phyloP scores from a whole-genome alignment of 2,113 vertebrate species.

The Neodontobutis hainanensis region DNA sequence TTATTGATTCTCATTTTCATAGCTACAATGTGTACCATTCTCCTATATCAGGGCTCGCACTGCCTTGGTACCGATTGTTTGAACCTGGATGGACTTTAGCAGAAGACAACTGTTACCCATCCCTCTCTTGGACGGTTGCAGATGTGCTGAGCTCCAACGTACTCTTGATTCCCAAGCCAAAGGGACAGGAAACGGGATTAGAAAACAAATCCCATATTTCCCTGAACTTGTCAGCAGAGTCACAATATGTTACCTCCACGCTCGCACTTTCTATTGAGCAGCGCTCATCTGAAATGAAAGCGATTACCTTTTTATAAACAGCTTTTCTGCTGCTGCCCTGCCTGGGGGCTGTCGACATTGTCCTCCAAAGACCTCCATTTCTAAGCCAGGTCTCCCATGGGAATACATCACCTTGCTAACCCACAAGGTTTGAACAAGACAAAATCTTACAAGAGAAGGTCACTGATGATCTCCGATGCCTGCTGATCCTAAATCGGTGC shows the following conservation, averaged over 20 bases:
- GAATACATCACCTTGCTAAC: slow-evolving; percentile 45
- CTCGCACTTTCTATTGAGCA: slow-evolving; percentile 56
- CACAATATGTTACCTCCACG: slow-evolving; percentile 51
- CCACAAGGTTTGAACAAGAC: neutral
- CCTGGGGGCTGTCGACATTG: slow-evolving; percentile 23
- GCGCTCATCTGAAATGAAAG: slow-evolving; percentile 75
- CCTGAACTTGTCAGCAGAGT: slow-evolving; percentile 60
- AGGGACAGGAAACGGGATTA: slow-evolving; percentile 79
- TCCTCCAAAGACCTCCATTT: slow-evolving; percentile 20
- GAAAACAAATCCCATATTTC: slow-evolving; percentile 61
- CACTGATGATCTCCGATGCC: slow-evolving; percentile 23
- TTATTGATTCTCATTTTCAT: no score
- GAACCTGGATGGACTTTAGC: neutral
- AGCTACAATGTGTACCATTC: no score
- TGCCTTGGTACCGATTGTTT: no score
- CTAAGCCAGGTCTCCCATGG: slow-evolving; percentile 47
- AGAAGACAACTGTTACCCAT: neutral
- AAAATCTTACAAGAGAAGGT: neutral
- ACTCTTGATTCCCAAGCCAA: slow-evolving; percentile 67
- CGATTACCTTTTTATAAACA: slow-evolving; percentile 74
- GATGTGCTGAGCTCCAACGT: slow-evolving; percentile 44
- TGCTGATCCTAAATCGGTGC: slow-evolving; percentile 44
- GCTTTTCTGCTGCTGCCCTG: slow-evolving; percentile 25
- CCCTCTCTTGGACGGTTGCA: slow-evolving; percentile 14
- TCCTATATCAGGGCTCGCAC: no score